These are phyloP conservation scores for Brevimyrus niger DNA, from an alignment of 2,113 vertebrate genomes.

Conservation along the genomic window DNA sequence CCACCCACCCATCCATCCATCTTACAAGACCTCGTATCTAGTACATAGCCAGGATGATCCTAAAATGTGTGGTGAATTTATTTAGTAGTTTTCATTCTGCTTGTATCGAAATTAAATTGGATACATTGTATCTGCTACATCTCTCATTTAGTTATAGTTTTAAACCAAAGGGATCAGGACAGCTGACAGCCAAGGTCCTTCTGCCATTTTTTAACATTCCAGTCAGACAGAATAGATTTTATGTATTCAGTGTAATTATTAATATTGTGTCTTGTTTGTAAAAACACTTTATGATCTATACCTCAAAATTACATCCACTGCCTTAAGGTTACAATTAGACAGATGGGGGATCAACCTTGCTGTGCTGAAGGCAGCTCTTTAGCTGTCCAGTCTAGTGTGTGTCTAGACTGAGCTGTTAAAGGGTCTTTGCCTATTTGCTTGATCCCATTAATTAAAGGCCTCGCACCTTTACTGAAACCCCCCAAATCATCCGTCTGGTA, in stretches of 20 bases:
- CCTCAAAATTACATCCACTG: not conserved
- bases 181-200: not conserved
- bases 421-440: conserved; percentile 11
- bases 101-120: not conserved
- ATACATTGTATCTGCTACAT: not conserved
- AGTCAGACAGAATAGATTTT: not conserved
- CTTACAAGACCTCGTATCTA: not conserved
- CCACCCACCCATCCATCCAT: not conserved
- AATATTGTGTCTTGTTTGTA: not conserved
- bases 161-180: not conserved
- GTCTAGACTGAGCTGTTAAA: not conserved
- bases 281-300: not conserved
- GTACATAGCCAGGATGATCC: not conserved
- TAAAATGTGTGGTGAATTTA: not conserved
- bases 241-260: not conserved
- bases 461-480: not conserved
- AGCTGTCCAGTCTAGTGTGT: conserved; percentile 9
- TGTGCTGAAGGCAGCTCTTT: not conserved
- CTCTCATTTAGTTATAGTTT: not conserved
- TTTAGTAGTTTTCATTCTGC: not conserved
- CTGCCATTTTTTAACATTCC: not conserved
- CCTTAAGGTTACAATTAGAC: not conserved
- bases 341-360: not conserved
- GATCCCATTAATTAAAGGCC: conserved; percentile 14
- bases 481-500: not conserved